Conservation (phyloP, 2,113 vertebrate genomes). For the Coreoperca whiteheadi region DNA sequence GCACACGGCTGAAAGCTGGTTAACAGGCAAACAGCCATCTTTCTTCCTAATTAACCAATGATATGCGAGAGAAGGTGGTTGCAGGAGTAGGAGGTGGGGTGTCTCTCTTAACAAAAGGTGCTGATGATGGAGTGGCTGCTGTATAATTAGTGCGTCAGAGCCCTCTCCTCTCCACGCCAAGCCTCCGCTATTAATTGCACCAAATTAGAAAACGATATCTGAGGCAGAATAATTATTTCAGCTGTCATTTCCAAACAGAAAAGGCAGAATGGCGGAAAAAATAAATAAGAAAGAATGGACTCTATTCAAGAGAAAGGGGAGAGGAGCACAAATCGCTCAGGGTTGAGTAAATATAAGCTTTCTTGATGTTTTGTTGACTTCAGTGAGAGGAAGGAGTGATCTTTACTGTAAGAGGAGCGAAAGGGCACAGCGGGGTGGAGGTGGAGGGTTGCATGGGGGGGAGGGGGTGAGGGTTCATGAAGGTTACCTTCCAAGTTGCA, state of each 20-base stretch:
- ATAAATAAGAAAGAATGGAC: conserved; percentile 90
- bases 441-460: background rate
- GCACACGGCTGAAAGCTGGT: conserved; percentile 74
- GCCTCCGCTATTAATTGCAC: conserved; percentile 99
- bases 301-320: conserved; percentile 91
- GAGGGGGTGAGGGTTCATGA: conserved; percentile 26
- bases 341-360: conserved; percentile 94
- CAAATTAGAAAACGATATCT: conserved; percentile 99
- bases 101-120: conserved; percentile 97
- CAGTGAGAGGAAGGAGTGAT: conserved; percentile 20
- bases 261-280: conserved; percentile 63
- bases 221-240: conserved; percentile 98
- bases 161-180: conserved; percentile 95
- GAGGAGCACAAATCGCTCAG: conserved; percentile 89
- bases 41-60: conserved; percentile 99
- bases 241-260: conserved; percentile 92
- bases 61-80: conserved; percentile 86
- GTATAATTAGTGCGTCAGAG: conserved; percentile 99
- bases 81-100: conserved; percentile 71
- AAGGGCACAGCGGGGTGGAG: conserved; percentile 27
- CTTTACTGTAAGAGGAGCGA: conserved; percentile 7
- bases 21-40: conserved; percentile 96
- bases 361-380: conserved; percentile 60
- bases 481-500: conserved; percentile 99
- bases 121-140: conserved; percentile 99